Evolutionary conservation across 2,888 invertebrate species (phyloP).

Genomic region (Parnassius mnemosyne): DNA sequence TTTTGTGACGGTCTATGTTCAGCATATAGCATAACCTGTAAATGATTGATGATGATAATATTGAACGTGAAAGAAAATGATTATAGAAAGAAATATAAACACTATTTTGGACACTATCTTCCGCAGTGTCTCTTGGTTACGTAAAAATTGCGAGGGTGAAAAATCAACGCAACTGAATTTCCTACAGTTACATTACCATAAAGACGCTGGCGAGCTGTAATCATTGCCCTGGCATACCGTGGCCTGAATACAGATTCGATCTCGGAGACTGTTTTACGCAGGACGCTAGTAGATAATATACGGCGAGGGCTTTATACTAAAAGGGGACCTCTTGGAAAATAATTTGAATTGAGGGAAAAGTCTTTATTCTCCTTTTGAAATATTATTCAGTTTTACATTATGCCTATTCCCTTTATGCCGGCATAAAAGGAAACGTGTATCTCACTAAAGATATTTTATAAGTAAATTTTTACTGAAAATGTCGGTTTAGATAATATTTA

Average conservation of each 20-base stretch:
- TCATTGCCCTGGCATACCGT: constrained; percentile 57
- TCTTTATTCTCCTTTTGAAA: constrained; percentile 5
- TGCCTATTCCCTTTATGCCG: too few relatives aligned
- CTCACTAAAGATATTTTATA: background rate
- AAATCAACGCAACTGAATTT: constrained; percentile 69
- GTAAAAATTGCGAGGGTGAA: constrained; percentile 10
- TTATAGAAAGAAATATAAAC: background rate
- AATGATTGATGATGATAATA: too few relatives aligned
- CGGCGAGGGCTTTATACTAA: constrained; percentile 17
- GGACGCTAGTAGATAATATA: constrained; percentile 26
- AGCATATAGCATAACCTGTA: too few relatives aligned
- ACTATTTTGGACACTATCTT: background rate
- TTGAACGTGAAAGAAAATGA: too few relatives aligned
- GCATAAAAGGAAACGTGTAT: constrained; percentile 1
- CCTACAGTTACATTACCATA: constrained; percentile 65
- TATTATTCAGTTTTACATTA: constrained; percentile 4
- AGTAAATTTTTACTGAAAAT: background rate
- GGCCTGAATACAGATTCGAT: constrained; percentile 55
- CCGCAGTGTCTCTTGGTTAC: background rate
- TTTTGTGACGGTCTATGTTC: too few relatives aligned
- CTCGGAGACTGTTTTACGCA: constrained; percentile 27
- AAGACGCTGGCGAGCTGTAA: constrained; percentile 62
- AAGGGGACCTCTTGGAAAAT: constrained; percentile 16
- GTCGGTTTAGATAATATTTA: too few relatives aligned
- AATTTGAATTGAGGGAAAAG: constrained; percentile 19